Percentiles rank a stretch among this genome's conserved stretches.
Evolutionary conservation across 2,797 vertebrate genomes (phyloP).

Genomic region (Lacerta viridis): DNA sequence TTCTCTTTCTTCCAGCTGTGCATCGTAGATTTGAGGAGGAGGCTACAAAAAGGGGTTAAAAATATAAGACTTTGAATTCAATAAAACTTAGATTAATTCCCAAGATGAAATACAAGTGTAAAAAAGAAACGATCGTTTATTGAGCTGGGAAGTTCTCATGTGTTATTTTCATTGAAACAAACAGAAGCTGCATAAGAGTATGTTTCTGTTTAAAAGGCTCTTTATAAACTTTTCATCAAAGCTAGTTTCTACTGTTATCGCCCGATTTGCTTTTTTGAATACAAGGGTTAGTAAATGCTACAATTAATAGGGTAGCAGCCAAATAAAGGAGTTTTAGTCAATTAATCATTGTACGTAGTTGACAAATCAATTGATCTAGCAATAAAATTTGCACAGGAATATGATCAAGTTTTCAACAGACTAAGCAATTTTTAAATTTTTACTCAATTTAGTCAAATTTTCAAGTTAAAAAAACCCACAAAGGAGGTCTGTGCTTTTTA

Average conservation of each 20-base stretch:
- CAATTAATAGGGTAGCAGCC: background rate
- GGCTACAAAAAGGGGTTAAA: slow-evolving; percentile 82
- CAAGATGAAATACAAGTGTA: background rate
- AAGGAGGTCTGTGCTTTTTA: too few relatives aligned
- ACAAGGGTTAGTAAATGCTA: background rate
- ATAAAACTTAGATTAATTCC: background rate
- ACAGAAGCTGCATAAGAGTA: background rate
- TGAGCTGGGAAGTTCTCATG: background rate
- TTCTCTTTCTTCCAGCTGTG: slow-evolving; percentile 95
- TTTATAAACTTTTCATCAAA: slow-evolving; percentile 10
- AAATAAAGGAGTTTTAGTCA: background rate
- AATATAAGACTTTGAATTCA: background rate
- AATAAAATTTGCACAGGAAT: background rate
- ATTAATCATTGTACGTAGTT: background rate
- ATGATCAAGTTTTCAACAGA: background rate
- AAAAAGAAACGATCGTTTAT: background rate
- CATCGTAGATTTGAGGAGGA: slow-evolving; percentile 96
- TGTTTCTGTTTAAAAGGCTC: background rate
- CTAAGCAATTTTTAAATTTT: background rate
- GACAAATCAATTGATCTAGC: background rate
- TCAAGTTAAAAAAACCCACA: background rate
- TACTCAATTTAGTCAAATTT: background rate
- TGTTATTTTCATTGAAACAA: background rate
- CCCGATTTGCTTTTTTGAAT: background rate
- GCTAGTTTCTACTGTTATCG: background rate